Base-by-base conservation (phyloP, 2,888 invertebrate species). In the Crioceris asparagi region DNA sequence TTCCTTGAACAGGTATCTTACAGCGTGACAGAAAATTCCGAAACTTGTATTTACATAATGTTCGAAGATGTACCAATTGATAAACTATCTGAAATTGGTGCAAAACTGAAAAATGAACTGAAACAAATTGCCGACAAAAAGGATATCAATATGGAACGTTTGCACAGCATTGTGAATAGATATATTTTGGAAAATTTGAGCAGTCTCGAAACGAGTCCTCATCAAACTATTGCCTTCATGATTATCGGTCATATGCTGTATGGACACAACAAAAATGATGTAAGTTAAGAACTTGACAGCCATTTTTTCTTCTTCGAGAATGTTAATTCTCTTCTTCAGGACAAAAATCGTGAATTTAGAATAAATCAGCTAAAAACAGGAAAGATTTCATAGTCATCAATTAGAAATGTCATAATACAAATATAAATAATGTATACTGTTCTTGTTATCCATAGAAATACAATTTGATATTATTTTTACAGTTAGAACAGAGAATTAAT, bases 211-310 rank as follows among this genome's bases (percentile, higher is more conserved):
- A 76, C 74, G 10, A 72, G 71, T 46, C 87, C 90, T 0, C 84
- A 88, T 55, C 77, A 81, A 46, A 71, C 77, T 0, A 67, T 91
- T 33, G 83, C 87, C 0, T 79, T 78, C 56, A 73, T 79, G 51
- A 70, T 84, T 35, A 85, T 91, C 46, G 83, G 82, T 0, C 87
- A 92, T 57, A 79, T 84, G 55, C 65, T 93, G 17, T 91, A 88
- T 61, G 87, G 88, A 10, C 72, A 77, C 36, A 74, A 69, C 29
- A 72, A 77, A 47, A 66, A 75, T 47, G 81, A 87, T 61, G 85
- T 87, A 61, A 73, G 75, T 68, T 12, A 5, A 27, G 27, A 11
- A 11, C 7, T n/a, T n/a, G n/a, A n/a, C n/a, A n/a, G n/a, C n/a
- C n/a, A n/a, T n/a, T n/a, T n/a, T n/a, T n/a, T n/a, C n/a, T n/a